Conservation (phyloP, 2,113 vertebrate genomes). For the Prochilodus magdalenae region DNA sequence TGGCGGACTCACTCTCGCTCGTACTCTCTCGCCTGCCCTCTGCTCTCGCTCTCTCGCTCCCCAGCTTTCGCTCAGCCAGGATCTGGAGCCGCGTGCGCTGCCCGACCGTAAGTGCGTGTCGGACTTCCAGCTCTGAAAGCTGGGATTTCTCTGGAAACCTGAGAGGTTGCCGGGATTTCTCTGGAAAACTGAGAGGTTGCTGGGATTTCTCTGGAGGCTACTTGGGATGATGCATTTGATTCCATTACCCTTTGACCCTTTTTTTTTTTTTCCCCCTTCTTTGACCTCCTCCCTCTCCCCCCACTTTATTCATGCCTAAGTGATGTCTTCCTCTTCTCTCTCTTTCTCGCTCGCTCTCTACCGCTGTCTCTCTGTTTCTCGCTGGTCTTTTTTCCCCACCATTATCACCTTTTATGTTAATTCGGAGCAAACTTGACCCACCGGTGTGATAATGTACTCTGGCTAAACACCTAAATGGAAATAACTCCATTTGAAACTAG, state of each 20-base stretch:
- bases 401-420: background rate
- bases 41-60: slow-evolving; percentile 4
- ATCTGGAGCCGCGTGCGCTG: slow-evolving; percentile 62
- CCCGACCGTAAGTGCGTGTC: slow-evolving; percentile 56
- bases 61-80: slow-evolving; percentile 50
- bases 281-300: background rate
- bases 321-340: background rate
- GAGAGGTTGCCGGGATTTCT: background rate
- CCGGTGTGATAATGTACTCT: too few species aligned
- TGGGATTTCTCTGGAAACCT: slow-evolving; percentile 20
- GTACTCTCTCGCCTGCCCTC: slow-evolving; percentile 17
- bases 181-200: too few species aligned
- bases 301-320: background rate
- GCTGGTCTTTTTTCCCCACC: background rate
- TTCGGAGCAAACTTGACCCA: background rate
- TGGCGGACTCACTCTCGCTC: background rate
- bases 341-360: too few species aligned
- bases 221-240: slow-evolving; percentile 4
- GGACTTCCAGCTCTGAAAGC: background rate
- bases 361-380: background rate
- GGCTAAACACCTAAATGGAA: background rate
- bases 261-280: background rate
- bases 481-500: too few species aligned
- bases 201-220: background rate
- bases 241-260: background rate